These are phyloP conservation scores for Athalia rosae DNA, from an alignment of 2,888 invertebrate species.

Conservation along the genomic window DNA sequence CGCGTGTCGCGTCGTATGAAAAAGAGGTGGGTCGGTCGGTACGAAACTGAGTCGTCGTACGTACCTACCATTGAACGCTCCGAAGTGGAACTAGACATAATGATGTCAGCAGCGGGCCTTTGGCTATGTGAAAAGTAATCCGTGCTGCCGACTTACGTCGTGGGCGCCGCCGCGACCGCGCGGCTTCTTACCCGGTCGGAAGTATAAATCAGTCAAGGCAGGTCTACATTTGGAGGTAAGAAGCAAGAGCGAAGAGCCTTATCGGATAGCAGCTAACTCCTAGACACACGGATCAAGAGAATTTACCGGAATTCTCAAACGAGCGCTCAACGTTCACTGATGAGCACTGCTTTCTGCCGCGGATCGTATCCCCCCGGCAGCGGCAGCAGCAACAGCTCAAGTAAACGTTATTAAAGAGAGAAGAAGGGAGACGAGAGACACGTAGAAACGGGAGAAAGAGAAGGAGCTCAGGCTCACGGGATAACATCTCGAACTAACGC, in stretches of 20 bases:
- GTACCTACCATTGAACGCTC: constrained; percentile 7
- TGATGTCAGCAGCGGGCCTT: constrained; percentile 41
- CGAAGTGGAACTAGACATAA: constrained; percentile 36
- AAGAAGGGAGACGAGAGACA: constrained; percentile 37
- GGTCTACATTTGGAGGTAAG: constrained; percentile 29
- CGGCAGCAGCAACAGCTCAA: constrained; percentile 5
- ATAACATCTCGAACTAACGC: constrained; percentile 50
- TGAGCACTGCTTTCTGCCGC: constrained; percentile 40
- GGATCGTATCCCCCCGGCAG: background rate
- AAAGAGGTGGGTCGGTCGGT: constrained; percentile 5
- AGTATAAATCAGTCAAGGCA: constrained; percentile 67
- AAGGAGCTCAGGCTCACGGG: constrained; percentile 37
- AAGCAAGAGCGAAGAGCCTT: constrained; percentile 24
- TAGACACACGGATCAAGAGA: constrained; percentile 42
- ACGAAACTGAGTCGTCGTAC: constrained; percentile 34
- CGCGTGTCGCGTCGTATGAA: background rate
- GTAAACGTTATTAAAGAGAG: constrained; percentile 37
- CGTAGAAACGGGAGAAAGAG: constrained; percentile 37
- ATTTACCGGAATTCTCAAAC: constrained; percentile 40
- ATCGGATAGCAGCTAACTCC: constrained; percentile 21
- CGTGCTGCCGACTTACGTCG: constrained; percentile 40
- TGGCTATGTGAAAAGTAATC: constrained; percentile 40
- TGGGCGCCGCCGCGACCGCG: constrained; percentile 37
- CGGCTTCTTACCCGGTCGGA: constrained; percentile 60
- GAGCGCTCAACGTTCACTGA: constrained; percentile 43